Evolutionary conservation across 2,888 invertebrate species (phyloP).

Genomic region (Protodeltote pygarga): DNA sequence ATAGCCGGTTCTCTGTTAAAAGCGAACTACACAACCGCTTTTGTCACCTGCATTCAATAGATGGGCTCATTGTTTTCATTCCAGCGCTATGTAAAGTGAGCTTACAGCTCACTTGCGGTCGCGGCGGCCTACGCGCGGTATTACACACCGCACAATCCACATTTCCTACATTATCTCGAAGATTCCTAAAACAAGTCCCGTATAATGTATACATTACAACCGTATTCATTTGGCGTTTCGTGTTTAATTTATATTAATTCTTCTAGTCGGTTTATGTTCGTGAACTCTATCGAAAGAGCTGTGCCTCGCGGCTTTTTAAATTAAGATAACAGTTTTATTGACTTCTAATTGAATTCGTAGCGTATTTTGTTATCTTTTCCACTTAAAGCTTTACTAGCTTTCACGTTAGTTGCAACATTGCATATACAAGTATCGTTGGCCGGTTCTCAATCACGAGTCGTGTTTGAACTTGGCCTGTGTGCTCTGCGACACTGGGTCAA

Average conservation of each 20-base stretch:
- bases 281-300: conserved; percentile 65
- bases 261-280: conserved; percentile 59
- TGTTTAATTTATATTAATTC: conserved; percentile 58
- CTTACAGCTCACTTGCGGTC: conserved; percentile 65
- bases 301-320: conserved; percentile 68
- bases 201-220: conserved; percentile 34
- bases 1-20: conserved; percentile 43
- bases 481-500: conserved; percentile 68
- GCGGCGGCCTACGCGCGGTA: conserved; percentile 51
- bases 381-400: conserved; percentile 64
- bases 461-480: conserved; percentile 75
- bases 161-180: conserved; percentile 37
- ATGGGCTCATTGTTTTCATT: conserved; percentile 74
- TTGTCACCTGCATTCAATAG: conserved; percentile 67
- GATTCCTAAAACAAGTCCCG: conserved; percentile 34
- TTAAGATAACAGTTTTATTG: conserved; percentile 81
- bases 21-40: conserved; percentile 50
- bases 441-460: conserved; percentile 55
- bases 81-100: conserved; percentile 68
- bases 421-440: conserved; percentile 52
- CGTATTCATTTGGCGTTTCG: conserved; percentile 33
- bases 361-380: conserved; percentile 65
- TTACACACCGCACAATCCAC: conserved; percentile 42
- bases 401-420: conserved; percentile 67
- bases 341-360: conserved; percentile 72